Percentiles rank a stretch among this genome's conserved stretches.
phyloP scores from a whole-genome alignment of 1,140 invertebrate species.

The Colletes latitarsis region DNA sequence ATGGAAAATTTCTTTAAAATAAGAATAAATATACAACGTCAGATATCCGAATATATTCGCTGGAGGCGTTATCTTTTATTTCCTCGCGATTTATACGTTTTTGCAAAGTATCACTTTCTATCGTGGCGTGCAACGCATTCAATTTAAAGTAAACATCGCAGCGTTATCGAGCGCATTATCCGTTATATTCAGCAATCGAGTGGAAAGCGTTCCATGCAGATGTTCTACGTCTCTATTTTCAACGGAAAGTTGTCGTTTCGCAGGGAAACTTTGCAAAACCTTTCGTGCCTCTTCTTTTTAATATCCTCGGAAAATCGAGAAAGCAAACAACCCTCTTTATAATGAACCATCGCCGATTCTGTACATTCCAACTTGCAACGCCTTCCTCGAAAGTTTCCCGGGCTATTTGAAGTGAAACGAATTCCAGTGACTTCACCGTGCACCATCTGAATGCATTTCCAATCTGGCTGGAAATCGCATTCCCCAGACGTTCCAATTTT shows the following conservation, averaged over 20 bases:
- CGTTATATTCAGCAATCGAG: conserved; percentile 33
- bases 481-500: conserved; percentile 49
- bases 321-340: conserved; percentile 6
- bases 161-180: conserved; percentile 5
- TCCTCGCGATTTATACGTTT: neutral
- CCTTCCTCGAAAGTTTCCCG: conserved; percentile 31
- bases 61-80: neutral
- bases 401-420: conserved; percentile 36
- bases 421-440: conserved; percentile 40
- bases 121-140: neutral
- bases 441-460: conserved; percentile 51
- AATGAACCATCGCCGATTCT: conserved; percentile 40
- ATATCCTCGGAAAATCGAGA: conserved; percentile 28
- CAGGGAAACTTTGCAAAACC: neutral
- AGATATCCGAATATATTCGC: too few species aligned
- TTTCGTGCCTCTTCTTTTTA: conserved; percentile 1
- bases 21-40: too few species aligned
- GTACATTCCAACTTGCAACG: conserved; percentile 48
- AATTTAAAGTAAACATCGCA: neutral
- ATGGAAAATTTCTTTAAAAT: too few species aligned
- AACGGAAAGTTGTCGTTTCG: conserved; percentile 4
- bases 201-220: conserved; percentile 9
- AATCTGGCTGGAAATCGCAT: conserved; percentile 47
- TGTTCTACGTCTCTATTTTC: conserved; percentile 3
- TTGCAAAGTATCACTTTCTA: neutral